phyloP scores from a whole-genome alignment of 1,140 invertebrate species.

The Lordiphosa clarofinis region DNA sequence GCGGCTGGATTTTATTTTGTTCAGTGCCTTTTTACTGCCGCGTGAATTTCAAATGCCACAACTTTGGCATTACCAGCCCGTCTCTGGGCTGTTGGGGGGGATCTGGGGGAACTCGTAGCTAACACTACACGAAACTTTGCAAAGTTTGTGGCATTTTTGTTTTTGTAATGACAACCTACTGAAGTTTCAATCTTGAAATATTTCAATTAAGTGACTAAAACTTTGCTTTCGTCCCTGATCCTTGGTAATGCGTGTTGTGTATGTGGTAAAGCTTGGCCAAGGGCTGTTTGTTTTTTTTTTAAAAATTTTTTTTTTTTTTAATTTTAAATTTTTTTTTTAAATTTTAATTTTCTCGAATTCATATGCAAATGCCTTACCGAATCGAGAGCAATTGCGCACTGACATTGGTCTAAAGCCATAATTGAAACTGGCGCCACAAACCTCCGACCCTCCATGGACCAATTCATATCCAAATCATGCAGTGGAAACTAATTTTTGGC shows the following conservation, averaged over 20 bases:
- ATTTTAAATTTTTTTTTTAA: no score
- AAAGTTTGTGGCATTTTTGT: conserved; percentile 34
- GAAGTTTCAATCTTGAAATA: conserved; percentile 75
- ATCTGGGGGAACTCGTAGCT: conserved; percentile 20
- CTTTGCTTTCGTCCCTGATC: conserved; percentile 55
- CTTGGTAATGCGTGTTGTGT: conserved; percentile 25
- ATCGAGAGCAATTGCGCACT: conserved; percentile 6
- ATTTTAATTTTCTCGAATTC: no score
- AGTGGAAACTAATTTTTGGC: conserved; percentile 50
- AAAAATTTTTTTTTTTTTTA: no score
- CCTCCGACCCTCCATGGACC: conserved; percentile 27
- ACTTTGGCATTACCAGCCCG: conserved; percentile 18
- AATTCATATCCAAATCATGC: conserved; percentile 55
- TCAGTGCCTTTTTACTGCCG: conserved; percentile 24
- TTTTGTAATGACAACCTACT: conserved; percentile 58
- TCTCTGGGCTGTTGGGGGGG: no score
- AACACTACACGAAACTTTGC: conserved; percentile 39
- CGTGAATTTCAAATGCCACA: conserved; percentile 46
- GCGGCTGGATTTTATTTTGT: conserved; percentile 53
- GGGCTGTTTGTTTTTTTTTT: background rate
- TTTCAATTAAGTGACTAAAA: conserved; percentile 74
- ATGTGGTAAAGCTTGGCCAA: background rate
- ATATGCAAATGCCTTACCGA: conserved; percentile 29
- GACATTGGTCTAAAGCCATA: conserved; percentile 33
- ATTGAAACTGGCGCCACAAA: no score